Evolutionary conservation across 2,797 vertebrate species (phyloP).

Genomic region (Danio jaintianensis): DNA sequence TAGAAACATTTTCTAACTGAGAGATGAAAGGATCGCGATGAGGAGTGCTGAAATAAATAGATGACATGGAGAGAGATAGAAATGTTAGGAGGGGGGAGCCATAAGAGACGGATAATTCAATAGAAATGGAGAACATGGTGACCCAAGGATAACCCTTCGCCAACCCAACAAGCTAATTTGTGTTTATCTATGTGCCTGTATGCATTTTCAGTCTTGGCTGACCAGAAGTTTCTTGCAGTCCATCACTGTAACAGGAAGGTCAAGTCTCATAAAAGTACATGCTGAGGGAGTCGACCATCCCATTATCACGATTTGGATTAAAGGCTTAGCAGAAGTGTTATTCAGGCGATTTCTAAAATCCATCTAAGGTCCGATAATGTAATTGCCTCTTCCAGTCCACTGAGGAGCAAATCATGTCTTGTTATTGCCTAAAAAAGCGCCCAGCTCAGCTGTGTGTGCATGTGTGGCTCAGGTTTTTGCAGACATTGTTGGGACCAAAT

Average conservation of each 20-base stretch:
- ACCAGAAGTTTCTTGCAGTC: constrained; percentile 18
- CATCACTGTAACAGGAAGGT: constrained; percentile 20
- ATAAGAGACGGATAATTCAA: constrained; percentile 16
- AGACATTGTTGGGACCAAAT: background rate
- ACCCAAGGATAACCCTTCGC: constrained; percentile 32
- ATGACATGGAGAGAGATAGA: constrained; percentile 32
- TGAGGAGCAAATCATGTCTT: constrained; percentile 42
- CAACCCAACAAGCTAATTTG: constrained; percentile 19
- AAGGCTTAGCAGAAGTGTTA: constrained; percentile 42
- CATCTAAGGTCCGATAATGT: constrained; percentile 45
- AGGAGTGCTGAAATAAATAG: constrained; percentile 46
- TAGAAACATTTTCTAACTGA: constrained; percentile 29
- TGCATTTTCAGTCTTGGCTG: constrained; percentile 11
- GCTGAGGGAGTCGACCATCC: constrained; percentile 15
- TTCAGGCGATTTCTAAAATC: constrained; percentile 42
- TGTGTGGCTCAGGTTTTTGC: constrained; percentile 11
- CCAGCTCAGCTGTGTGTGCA: constrained; percentile 25
- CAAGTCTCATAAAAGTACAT: constrained; percentile 39
- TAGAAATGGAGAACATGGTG: constrained; percentile 31
- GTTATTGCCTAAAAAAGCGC: constrained; percentile 32
- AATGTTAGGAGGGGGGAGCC: background rate
- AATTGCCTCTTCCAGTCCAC: constrained; percentile 47
- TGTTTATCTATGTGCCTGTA: background rate
- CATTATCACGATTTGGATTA: constrained; percentile 47
- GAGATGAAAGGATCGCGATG: constrained; percentile 41